These are phyloP conservation scores for Lucifuga dentata DNA, from an alignment of 2,113 vertebrate genomes.

Conservation along the genomic window DNA sequence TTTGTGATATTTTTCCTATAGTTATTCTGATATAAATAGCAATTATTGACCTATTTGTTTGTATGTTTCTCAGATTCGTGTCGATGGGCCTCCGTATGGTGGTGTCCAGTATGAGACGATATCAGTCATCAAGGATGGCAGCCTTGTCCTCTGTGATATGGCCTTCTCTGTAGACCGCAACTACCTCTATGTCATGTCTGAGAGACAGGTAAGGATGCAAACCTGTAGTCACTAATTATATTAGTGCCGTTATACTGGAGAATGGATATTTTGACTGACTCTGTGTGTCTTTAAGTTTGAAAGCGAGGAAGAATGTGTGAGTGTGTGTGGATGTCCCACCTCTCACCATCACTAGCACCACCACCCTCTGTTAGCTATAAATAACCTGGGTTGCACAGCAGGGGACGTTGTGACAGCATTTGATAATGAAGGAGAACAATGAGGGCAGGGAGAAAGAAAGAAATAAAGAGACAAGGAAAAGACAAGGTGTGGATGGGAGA, in stretches of 20 bases:
- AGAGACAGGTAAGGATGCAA: conserved; percentile 89
- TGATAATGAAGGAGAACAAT: conserved; percentile 78
- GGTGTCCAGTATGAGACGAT: conserved; percentile 95
- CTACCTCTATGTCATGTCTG: conserved; percentile 95
- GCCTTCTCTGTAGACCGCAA: conserved; percentile 92
- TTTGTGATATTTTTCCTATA: conserved; percentile 39
- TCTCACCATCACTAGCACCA: conserved; percentile 51
- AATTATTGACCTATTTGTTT: conserved; percentile 42
- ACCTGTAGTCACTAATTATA: background rate
- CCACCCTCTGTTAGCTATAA: conserved; percentile 69
- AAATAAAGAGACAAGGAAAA: conserved; percentile 55
- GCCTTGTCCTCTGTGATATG: conserved; percentile 94
- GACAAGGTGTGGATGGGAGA: conserved; percentile 38
- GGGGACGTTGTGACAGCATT: conserved; percentile 67
- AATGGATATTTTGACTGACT: conserved; percentile 13
- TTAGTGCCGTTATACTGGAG: background rate
- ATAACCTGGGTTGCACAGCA: conserved; percentile 68
- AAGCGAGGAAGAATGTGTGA: conserved; percentile 38
- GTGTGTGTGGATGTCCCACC: conserved; percentile 57
- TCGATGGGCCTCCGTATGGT: conserved; percentile 92
- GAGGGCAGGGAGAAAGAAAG: conserved; percentile 67
- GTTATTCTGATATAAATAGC: conserved; percentile 60
- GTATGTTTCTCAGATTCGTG: conserved; percentile 88
- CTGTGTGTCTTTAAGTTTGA: conserved; percentile 18
- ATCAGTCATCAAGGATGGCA: conserved; percentile 91